phyloP scores from a whole-genome alignment of 2,888 invertebrate species.

The Troides helena region DNA sequence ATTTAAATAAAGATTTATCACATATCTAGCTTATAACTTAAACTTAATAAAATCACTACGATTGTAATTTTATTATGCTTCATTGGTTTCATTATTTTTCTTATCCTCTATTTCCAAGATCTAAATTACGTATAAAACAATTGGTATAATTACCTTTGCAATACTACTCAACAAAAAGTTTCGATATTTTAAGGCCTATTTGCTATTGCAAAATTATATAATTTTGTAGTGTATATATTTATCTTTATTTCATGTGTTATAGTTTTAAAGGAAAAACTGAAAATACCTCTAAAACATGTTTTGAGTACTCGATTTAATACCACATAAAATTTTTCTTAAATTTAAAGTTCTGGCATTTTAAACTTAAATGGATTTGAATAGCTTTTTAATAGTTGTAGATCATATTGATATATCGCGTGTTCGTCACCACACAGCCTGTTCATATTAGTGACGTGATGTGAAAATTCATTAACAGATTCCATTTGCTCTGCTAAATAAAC shows the following conservation, averaged over 20 bases:
- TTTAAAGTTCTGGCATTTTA: conserved; percentile 26
- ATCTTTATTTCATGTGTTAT: not conserved
- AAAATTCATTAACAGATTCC: conserved; percentile 45
- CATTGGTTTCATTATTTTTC: too few relatives aligned
- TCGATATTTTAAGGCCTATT: too few relatives aligned
- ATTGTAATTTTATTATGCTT: too few relatives aligned
- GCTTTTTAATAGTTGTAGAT: conserved; percentile 41
- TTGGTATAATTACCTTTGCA: too few relatives aligned
- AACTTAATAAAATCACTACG: too few relatives aligned
- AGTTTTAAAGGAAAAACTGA: not conserved
- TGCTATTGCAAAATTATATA: too few relatives aligned
- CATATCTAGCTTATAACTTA: too few relatives aligned
- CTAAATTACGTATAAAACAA: too few relatives aligned
- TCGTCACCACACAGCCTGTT: conserved; percentile 38
- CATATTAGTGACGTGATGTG: conserved; percentile 43
- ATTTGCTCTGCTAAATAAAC: conserved; percentile 48
- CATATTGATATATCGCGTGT: conserved; percentile 46
- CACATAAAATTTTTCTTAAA: not conserved
- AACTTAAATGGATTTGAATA: conserved; percentile 27
- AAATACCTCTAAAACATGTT: not conserved
- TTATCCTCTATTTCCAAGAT: too few relatives aligned
- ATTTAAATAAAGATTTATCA: not conserved
- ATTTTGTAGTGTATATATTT: too few relatives aligned
- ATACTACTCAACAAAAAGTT: too few relatives aligned
- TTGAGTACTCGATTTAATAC: not conserved